Evolutionary conservation across 2,888 invertebrate genomes (phyloP).

Genomic region (Microdon myrmicae): DNA sequence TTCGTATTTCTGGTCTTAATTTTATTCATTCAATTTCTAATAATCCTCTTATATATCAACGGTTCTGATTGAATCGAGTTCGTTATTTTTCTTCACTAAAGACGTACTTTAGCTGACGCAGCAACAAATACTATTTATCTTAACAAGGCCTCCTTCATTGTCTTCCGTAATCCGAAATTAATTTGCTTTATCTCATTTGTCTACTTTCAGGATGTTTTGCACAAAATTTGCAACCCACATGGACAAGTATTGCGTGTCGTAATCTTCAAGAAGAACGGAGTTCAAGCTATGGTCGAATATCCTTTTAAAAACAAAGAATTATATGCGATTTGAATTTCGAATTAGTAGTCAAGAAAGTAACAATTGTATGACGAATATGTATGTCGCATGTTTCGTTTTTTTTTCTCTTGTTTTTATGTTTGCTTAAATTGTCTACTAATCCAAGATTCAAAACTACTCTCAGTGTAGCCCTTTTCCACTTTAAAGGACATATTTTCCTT

Average conservation of each 20-base stretch:
- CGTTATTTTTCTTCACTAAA: not conserved
- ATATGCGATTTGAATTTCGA: no score
- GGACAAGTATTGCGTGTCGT: conserved; percentile 97
- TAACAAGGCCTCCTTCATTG: not conserved
- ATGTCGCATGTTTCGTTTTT: conserved; percentile 1
- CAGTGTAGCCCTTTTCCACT: no score
- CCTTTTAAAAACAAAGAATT: conserved; percentile 74
- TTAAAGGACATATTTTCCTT: conserved; percentile 68
- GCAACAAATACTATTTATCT: not conserved
- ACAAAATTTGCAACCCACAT: conserved; percentile 95
- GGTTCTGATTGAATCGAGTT: no score
- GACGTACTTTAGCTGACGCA: not conserved
- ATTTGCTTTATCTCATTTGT: conserved; percentile 48
- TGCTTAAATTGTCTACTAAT: conserved; percentile 1
- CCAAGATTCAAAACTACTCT: no score
- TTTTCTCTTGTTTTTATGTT: conserved; percentile 2
- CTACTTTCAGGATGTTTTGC: conserved; percentile 94
- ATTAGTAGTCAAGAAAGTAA: no score
- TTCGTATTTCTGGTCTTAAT: no score
- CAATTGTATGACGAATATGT: no score
- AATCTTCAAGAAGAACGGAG: conserved; percentile 98
- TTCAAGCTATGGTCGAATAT: conserved; percentile 99
- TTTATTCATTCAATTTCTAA: no score
- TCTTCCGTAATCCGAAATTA: conserved; percentile 14
- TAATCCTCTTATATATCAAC: no score